Base-by-base conservation (phyloP, 2,113 vertebrate genomes). In the Rissa tridactyla region DNA sequence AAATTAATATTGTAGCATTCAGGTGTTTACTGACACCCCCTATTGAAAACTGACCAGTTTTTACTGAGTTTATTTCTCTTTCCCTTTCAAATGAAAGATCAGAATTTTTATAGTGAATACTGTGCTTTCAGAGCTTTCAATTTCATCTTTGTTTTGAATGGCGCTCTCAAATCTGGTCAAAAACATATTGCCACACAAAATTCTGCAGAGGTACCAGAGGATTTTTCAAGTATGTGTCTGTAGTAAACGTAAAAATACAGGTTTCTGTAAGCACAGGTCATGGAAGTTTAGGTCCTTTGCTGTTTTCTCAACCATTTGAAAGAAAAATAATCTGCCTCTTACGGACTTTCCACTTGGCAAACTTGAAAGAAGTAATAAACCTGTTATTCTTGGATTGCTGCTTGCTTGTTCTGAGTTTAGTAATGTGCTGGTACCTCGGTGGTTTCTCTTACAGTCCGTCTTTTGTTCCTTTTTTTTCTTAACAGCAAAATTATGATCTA, bases 271-370 rank as follows among this genome's bases (percentile, higher is more conserved):
- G 77, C 61, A 72, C 61, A 44, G 64, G 49, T 87, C 52, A 9
- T 80, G 18, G 29, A 76, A 95, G 73, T 82, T 94, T 54, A 91
- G 51, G 9, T 42, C 20, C 46, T 94, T 66, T 38, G 58, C 78
- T 91, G 73, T 94, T 93, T 96, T 90, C 82, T 93, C 80, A 95
- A 14, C 70, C 70, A 73, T 96, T 97, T 76, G 61, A 61, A 97
- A 96, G 92, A 92, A 95, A 94, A 96, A 92, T 84, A 87, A 88
- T 79, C 88, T 91, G 10, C 38, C 81, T 94, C 84, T 91, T 92
- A 68, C 0, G 2, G 88, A n/a, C 70, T 93, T 97, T 82, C 81
- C 88, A 87, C 65, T 94, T 94, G 86, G 92, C 84, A 93, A 73
- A 58, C 32, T 77, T 96, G 79, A 86, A 75, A 88, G 91, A 81